These are phyloP conservation scores for Scarus forsteni DNA, from an alignment of 2,797 vertebrate species.

Conservation along the genomic window DNA sequence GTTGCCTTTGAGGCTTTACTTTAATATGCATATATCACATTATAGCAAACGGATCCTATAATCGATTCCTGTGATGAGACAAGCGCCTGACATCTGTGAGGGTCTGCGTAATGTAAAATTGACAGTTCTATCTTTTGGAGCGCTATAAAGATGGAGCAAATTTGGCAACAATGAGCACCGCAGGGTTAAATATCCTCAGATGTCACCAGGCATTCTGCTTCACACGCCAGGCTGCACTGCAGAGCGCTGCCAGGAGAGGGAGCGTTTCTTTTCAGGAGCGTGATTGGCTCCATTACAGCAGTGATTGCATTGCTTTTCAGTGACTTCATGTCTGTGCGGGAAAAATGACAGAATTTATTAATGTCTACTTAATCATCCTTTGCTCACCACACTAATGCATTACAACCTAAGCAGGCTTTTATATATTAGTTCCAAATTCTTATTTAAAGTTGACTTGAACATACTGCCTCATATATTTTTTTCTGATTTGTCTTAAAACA, in stretches of 20 bases:
- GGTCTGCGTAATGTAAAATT: slow-evolving; percentile 65
- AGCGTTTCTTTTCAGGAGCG: slow-evolving; percentile 45
- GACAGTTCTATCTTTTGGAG: slow-evolving; percentile 58
- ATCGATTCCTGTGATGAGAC: slow-evolving; percentile 74
- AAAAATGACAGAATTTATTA: neutral
- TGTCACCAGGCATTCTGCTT: slow-evolving; percentile 66
- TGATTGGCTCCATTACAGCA: slow-evolving; percentile 46
- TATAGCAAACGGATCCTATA: slow-evolving; percentile 69
- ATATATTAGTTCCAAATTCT: no score
- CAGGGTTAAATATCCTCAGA: slow-evolving; percentile 75
- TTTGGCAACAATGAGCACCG: slow-evolving; percentile 57
- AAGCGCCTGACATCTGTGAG: slow-evolving; percentile 67
- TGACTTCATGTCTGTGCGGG: slow-evolving; percentile 33
- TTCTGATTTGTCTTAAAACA: no score
- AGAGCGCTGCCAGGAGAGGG: slow-evolving; percentile 76
- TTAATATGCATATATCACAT: slow-evolving; percentile 77
- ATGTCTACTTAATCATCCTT: no score
- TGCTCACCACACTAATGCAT: no score
- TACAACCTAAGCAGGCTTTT: no score
- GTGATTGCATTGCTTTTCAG: slow-evolving; percentile 11
- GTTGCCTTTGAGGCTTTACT: slow-evolving; percentile 68
- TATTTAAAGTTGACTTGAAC: no score
- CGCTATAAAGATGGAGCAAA: slow-evolving; percentile 39
- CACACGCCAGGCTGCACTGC: slow-evolving; percentile 56
- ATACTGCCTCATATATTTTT: no score